Conservation (phyloP, 1,140 invertebrate species). For the Drosophila rhopaloa region DNA sequence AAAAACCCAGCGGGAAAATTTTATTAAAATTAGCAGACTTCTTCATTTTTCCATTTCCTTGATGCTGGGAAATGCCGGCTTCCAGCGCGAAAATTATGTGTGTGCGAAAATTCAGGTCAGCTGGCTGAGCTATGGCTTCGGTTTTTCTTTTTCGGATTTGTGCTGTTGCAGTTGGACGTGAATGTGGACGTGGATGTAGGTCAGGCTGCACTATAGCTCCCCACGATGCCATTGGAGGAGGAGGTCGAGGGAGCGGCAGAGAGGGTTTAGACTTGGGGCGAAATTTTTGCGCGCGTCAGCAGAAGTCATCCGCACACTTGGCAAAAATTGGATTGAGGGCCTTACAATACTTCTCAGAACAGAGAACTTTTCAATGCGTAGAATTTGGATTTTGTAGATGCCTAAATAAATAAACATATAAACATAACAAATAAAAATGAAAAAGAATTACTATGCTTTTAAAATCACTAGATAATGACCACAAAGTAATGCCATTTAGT, state of each 20-base stretch:
- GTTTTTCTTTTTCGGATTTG: slow-evolving; percentile 30
- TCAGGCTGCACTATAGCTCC: slow-evolving; percentile 54
- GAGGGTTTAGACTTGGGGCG: slow-evolving; percentile 38
- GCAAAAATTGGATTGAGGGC: not conserved
- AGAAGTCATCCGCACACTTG: slow-evolving; percentile 43
- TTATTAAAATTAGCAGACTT: slow-evolving; percentile 68
- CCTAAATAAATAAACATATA: not conserved
- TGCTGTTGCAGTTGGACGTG: slow-evolving; percentile 16
- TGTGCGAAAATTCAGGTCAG: slow-evolving; percentile 70
- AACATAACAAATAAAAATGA: not conserved
- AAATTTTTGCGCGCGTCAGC: slow-evolving; percentile 77
- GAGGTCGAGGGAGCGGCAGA: not conserved
- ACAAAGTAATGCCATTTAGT: too few species aligned
- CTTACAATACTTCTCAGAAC: not conserved
- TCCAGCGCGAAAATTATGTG: slow-evolving; percentile 25
- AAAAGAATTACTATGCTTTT: too few species aligned
- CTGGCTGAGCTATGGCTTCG: slow-evolving; percentile 46
- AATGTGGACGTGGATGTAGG: slow-evolving; percentile 59
- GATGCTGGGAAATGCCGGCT: slow-evolving; percentile 43
- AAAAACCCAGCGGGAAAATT: slow-evolving; percentile 54
- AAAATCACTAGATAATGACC: too few species aligned
- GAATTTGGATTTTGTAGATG: too few species aligned
- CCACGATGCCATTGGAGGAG: slow-evolving; percentile 9
- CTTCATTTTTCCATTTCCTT: not conserved
- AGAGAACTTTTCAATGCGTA: too few species aligned